Conservation (phyloP, 2,113 vertebrate species). For the Plectropomus leopardus region DNA sequence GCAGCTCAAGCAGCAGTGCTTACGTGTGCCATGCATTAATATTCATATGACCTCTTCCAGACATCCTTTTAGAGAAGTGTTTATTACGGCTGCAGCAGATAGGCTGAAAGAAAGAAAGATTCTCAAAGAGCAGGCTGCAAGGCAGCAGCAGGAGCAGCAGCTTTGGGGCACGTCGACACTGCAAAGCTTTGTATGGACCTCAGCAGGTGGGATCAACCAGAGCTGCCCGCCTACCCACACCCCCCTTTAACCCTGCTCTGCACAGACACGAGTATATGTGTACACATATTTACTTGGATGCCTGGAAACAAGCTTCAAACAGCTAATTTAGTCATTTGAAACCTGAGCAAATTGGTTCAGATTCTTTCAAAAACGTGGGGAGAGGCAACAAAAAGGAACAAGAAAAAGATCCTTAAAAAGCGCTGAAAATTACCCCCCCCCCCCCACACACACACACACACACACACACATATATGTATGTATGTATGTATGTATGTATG, state of each 20-base stretch:
- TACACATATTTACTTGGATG: too few species aligned
- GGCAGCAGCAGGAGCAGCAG: slow-evolving; percentile 69
- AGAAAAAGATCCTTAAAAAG: too few species aligned
- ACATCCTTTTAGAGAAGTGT: slow-evolving; percentile 51
- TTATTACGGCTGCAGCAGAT: slow-evolving; percentile 42
- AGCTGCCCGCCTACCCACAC: neutral
- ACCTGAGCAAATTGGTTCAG: too few species aligned
- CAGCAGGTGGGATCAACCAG: slow-evolving; percentile 72
- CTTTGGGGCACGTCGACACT: slow-evolving; percentile 49
- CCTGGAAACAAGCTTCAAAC: too few species aligned
- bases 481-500: neutral
- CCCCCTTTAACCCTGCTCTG: neutral
- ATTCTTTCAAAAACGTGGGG: too few species aligned
- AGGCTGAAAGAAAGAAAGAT: slow-evolving; percentile 1
- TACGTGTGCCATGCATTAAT: slow-evolving; percentile 65
- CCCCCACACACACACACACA: slow-evolving; percentile 16
- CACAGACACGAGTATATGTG: neutral
- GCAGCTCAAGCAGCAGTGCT: slow-evolving; percentile 43
- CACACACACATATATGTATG: slow-evolving; percentile 17
- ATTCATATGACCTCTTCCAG: slow-evolving; percentile 70
- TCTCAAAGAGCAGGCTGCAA: slow-evolving; percentile 38
- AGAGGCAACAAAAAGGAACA: too few species aligned
- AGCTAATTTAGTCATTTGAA: too few species aligned
- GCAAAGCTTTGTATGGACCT: slow-evolving; percentile 62
- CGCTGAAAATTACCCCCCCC: too few species aligned